Base-by-base conservation (phyloP, 2,888 invertebrate species). In the Herminia tarsipennalis region DNA sequence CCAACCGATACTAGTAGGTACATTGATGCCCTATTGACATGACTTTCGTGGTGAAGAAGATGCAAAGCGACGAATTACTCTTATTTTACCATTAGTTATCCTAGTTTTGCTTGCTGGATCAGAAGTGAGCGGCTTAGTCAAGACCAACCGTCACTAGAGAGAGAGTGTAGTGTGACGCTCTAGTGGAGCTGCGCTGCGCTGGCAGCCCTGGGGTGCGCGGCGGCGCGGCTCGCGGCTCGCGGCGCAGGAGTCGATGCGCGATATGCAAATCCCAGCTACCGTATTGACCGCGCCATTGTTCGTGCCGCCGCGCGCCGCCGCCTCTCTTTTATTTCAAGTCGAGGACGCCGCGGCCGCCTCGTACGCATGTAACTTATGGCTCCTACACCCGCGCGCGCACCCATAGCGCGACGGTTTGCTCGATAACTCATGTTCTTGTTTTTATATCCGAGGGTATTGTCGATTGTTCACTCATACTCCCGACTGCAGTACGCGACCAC, bases 221-320 rank as follows among this genome's bases (percentile, higher is more conserved):
- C 18, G 24, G 27, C 22, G 43, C 39, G 52, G 44, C 24, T 17
- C 28, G 41, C 32, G 10, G 44, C 20, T 13, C 33, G 56, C 53
- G 52, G 73, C 62, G 75, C 69, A 57, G 66, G 63, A 72, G 63
- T 56, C 73, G 85, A 83, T 84, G 73, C 76, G 76, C 83, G 88
- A 87, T 87, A 87, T 87, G 88, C 85, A 75, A 87, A 87, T 87
- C 53, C 35, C 61, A 63, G 86, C 85, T 83, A 77, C 86, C 79
- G 87, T 81, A 83, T 81, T 78, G 83, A 76, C 81, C 80, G 78
- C 73, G 77, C 84, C 70, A 83, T 82, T 83, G 85, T 82, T 72
- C 71, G 83, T 81, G 70, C 72, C 68, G 66, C 64, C 63, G 64
- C 71, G 83, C 81, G 70, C 72, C 68, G 66, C 64, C 63, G 64